Conservation (phyloP, 2,888 invertebrate species). For the Drosophila incognita region DNA sequence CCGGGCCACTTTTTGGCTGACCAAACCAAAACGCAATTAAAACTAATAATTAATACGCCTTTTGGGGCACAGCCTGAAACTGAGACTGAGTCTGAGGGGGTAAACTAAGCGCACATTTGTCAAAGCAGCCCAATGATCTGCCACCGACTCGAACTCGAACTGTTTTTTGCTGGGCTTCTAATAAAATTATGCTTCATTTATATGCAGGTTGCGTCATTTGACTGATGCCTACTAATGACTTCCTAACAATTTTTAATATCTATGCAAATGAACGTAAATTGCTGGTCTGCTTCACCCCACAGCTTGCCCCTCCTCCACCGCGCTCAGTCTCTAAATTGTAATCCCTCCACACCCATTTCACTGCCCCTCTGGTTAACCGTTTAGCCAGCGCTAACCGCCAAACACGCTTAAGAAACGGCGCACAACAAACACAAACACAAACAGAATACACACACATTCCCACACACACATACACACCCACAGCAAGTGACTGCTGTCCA, state of each 20-base stretch:
- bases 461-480: constrained; percentile 2
- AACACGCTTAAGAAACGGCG: constrained; percentile 26
- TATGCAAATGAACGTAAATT: constrained; percentile 82
- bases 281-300: constrained; percentile 62
- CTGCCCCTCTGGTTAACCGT: constrained; percentile 72
- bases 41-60: constrained; percentile 75
- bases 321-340: constrained; percentile 43
- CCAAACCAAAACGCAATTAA: constrained; percentile 74
- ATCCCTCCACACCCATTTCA: not conserved
- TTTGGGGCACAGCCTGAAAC: constrained; percentile 21
- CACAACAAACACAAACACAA: constrained; percentile 1
- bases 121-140: constrained; percentile 51
- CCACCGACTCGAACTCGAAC: constrained; percentile 25
- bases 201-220: constrained; percentile 81
- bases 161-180: constrained; percentile 42
- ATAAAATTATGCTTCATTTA: constrained; percentile 81
- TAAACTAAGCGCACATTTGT: constrained; percentile 47
- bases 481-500: constrained; percentile 12
- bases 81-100: not conserved
- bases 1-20: constrained; percentile 6
- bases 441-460: not conserved
- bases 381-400: constrained; percentile 70
- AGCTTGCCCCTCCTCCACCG: constrained; percentile 10
- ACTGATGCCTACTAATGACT: constrained; percentile 82
- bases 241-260: constrained; percentile 83